Conservation (phyloP, 2,888 invertebrate genomes). For the Phasia obesa region DNA sequence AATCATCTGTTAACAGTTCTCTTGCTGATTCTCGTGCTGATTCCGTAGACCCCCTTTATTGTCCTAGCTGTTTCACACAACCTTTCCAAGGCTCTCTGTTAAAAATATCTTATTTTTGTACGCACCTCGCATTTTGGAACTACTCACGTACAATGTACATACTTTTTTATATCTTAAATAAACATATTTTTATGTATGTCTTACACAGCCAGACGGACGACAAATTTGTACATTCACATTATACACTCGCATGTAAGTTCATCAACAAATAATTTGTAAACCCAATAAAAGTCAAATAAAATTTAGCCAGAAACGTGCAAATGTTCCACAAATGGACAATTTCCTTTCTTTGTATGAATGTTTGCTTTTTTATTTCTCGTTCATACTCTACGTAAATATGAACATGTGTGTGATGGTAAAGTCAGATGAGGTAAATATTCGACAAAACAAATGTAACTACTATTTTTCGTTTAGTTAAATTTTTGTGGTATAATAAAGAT, state of each 20-base stretch:
- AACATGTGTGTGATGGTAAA: no score
- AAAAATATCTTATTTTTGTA: no score
- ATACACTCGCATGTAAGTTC: conserved; percentile 36
- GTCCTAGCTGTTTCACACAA: no score
- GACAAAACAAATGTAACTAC: no score
- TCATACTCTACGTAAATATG: background rate
- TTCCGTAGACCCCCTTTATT: no score
- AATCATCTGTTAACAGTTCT: no score
- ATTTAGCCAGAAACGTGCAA: conserved; percentile 79
- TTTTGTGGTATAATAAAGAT: no score
- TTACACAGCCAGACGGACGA: background rate
- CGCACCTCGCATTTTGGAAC: background rate
- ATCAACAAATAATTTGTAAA: conserved; percentile 79
- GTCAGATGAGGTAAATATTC: no score
- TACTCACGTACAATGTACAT: conserved; percentile 39
- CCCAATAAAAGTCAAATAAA: conserved; percentile 79
- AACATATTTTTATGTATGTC: background rate
- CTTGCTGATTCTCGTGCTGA: no score
- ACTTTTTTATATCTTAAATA: conserved; percentile 21
- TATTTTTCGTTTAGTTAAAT: no score
- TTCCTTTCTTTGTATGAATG: conserved; percentile 53
- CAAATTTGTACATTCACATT: background rate
- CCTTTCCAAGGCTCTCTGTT: no score
- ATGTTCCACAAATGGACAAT: conserved; percentile 79
- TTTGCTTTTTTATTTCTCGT: background rate